Evolutionary conservation across 1,140 invertebrate species (phyloP), one percentile per base, ranked within the genome.

Genomic region (Lepidurus arcticus): DNA sequence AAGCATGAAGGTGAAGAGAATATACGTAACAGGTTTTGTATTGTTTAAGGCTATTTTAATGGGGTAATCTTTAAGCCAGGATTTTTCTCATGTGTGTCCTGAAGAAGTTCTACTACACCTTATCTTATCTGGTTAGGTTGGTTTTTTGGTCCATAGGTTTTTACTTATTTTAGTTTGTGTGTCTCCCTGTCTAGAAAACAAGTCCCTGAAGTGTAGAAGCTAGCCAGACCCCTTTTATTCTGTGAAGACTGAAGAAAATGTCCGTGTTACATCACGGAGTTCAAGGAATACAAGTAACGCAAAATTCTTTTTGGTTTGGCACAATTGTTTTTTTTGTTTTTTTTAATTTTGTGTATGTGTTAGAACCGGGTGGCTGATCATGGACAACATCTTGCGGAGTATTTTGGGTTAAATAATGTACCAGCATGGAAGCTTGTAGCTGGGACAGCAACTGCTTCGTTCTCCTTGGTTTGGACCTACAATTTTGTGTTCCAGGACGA

Each of bases 391-490:
- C 16, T 65, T 65, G 53, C 53, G 1, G 53, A 65, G 21, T 65
- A 65, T 65, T 65, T 65, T 65, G 53, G 53, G 16, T 44, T 76
- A 16, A 47, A 47, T 47, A n/a, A 76, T 42, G 75, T 76, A 34
- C 43, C 75, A 47, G 43, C 81, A 16, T 80, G 78, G 78, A 77
- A 81, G 42, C 76, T 82, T 7, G 79, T 81, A 42, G 24, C 78
- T 8, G 74, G 80, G 42, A 82, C 80, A 21, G 78, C 79, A 10
- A 79, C 65, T 24, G 45, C 78, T 10, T 79, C 81, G n/a, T 73
- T 82, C 1, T 47, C 79, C 6, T 45, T 78, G 43, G 75, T 82
- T 8, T 82, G 81, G 80, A 45, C 81, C 42, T 81, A 80, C 80
- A 77, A 78, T 42, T 74, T 81, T 42, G 34, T 82, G 42, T 81